A percentile compares a stretch with the other conserved stretches of the same genome.
phyloP scores from a whole-genome alignment of 1,140 invertebrate genomes.

The Anadara kagoshimensis region DNA sequence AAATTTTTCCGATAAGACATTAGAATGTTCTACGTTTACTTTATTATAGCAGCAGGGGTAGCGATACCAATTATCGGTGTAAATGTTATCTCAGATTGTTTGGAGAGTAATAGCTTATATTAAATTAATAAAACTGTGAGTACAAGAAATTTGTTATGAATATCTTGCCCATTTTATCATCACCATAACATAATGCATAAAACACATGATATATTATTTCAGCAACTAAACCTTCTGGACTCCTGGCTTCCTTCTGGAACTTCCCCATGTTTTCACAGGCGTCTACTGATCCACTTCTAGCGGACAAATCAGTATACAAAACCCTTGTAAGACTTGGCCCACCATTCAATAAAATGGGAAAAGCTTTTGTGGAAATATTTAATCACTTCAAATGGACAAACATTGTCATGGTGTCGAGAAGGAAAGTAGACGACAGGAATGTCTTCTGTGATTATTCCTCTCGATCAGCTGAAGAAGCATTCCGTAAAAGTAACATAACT shows the following conservation, averaged over 20 bases:
- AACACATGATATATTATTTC: slow-evolving; percentile 22
- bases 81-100: too few relatives aligned
- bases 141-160: too few relatives aligned
- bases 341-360: slow-evolving; percentile 56
- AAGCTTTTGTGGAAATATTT: slow-evolving; percentile 52
- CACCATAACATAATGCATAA: too few relatives aligned
- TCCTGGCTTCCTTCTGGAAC: slow-evolving; percentile 54
- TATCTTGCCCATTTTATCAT: too few relatives aligned
- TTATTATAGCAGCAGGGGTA: too few relatives aligned
- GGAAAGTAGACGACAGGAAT: slow-evolving; percentile 47
- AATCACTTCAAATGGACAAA: slow-evolving; percentile 51
- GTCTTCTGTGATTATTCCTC: slow-evolving; percentile 62
- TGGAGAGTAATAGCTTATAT: too few relatives aligned
- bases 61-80: too few relatives aligned
- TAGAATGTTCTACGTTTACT: too few relatives aligned
- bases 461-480: slow-evolving; percentile 43
- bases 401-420: slow-evolving; percentile 49
- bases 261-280: slow-evolving; percentile 54
- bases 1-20: too few relatives aligned
- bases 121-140: too few relatives aligned
- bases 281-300: slow-evolving; percentile 48
- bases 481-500: slow-evolving; percentile 39
- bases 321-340: slow-evolving; percentile 53
- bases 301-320: slow-evolving; percentile 48
- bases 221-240: slow-evolving; percentile 49